Base-by-base conservation (phyloP, 2,113 vertebrate genomes). In the Platichthys stellatus region DNA sequence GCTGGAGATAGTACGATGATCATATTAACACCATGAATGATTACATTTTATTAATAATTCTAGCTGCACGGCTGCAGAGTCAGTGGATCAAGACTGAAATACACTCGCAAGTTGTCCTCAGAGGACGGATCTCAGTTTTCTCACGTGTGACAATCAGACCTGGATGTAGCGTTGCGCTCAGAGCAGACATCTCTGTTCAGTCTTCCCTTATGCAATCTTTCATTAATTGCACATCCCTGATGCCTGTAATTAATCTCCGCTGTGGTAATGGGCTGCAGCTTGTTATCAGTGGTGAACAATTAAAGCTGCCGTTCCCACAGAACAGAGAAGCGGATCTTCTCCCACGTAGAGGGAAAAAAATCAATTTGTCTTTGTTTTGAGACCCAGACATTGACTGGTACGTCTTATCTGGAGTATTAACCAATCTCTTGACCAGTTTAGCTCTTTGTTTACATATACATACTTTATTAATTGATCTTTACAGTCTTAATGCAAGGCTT, bases 191-290 rank as follows among this genome's bases (percentile, higher is more conserved):
- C 38, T 56, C 63, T 40, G 11, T 14, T 3, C 18, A 66, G 38
- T 63, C 54, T 53, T 58, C 64, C 76, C 49, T 63, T 14, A 83
- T 72, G 81, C 62, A 76, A 69, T 80, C 69, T 83, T 85, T 79
- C 35, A 88, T 86, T 78, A 76, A 74, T 60, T 74, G 56, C 56
- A 12, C 51, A 15, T 23, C 54, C 53, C 64, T 76, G 68, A 73
- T 80, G 77, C 51, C 53, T 78, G 72, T 86, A 88, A 92, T 93
- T 86, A 88, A 91, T 90, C 59, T 63, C 60, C 0, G 15, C 77
- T 83, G 65, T 71, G 84, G 56, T 72, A 87, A 90, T 81, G 73
- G 74, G 72, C 78, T 80, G 59, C 75, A 85, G 28, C 56, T 81
- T 63, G 61, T 69, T 83, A 71, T 83, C 81, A 69, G 59, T 72